Conservation (phyloP, 2,888 invertebrate species). For the Diplazon laetatorius region DNA sequence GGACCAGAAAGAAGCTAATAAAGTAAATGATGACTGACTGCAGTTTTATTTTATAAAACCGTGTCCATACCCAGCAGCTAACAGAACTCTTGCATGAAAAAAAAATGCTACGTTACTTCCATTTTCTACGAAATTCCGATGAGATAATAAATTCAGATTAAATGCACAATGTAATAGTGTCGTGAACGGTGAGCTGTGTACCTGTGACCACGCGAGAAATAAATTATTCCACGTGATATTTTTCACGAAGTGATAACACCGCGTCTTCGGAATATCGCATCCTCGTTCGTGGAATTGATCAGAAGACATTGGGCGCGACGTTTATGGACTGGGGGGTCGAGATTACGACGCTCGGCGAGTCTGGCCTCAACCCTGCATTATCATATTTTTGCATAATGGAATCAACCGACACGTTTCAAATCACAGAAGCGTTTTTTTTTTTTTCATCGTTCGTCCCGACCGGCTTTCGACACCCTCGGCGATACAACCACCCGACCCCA, state of each 20-base stretch:
- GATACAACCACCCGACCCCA: slow-evolving; percentile 4
- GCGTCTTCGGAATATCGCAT: not conserved
- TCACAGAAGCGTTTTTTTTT: slow-evolving; percentile 22
- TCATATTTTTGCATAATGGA: slow-evolving; percentile 80
- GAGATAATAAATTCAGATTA: no score
- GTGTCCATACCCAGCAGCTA: no score
- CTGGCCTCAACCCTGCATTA: slow-evolving; percentile 68
- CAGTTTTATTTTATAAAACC: no score
- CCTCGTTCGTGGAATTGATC: slow-evolving; percentile 71
- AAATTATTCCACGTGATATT: slow-evolving; percentile 48
- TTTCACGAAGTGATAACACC: slow-evolving; percentile 24
- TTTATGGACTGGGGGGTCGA: slow-evolving; percentile 71
- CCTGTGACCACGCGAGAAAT: slow-evolving; percentile 38
- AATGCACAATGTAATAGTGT: slow-evolving; percentile 5
- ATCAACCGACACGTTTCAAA: slow-evolving; percentile 69
- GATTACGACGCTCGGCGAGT: slow-evolving; percentile 42
- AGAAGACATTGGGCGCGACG: slow-evolving; percentile 68
- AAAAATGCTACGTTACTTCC: not conserved
- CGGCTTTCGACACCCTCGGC: not conserved
- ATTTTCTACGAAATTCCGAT: not conserved
- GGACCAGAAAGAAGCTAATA: no score
- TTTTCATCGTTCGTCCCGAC: not conserved
- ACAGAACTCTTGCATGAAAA: no score
- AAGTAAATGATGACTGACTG: no score
- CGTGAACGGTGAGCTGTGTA: not conserved